Percentiles rank a stretch among this genome's conserved stretches.
phyloP scores from a whole-genome alignment of 2,888 invertebrate species.

The Limnephilus marmoratus region DNA sequence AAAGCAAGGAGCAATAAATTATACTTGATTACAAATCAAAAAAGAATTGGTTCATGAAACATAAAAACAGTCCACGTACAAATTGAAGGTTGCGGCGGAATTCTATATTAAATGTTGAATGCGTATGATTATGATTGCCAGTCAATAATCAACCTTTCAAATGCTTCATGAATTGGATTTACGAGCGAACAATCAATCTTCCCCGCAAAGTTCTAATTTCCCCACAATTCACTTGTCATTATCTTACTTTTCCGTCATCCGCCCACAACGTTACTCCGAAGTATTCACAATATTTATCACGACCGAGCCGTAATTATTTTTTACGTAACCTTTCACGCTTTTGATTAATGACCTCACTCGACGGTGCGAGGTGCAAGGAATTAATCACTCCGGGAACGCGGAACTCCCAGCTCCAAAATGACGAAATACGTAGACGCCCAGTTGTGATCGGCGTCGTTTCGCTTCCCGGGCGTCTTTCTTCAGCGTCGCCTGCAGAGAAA shows the following conservation, averaged over 20 bases:
- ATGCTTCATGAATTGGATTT: conserved; percentile 37
- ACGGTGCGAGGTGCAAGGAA: conserved; percentile 63
- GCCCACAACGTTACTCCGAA: conserved; percentile 39
- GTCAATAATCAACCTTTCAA: conserved; percentile 39
- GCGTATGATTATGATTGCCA: background rate
- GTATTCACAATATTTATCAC: conserved; percentile 50
- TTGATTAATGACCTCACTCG: conserved; percentile 61
- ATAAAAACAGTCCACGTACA: background rate
- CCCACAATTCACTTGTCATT: conserved; percentile 47
- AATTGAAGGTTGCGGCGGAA: background rate
- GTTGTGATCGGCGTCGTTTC: conserved; percentile 17
- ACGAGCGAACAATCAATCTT: conserved; percentile 42
- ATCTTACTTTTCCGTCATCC: conserved; percentile 40
- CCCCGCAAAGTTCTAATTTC: conserved; percentile 38
- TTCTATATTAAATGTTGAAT: background rate
- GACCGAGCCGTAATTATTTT: conserved; percentile 50
- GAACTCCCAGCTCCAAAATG: conserved; percentile 53
- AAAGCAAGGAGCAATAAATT: background rate
- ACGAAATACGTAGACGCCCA: conserved; percentile 41
- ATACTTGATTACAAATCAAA: background rate
- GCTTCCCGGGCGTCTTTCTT: conserved; percentile 43
- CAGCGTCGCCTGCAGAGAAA: conserved; percentile 63
- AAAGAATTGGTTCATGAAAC: background rate
- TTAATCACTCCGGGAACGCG: conserved; percentile 63
- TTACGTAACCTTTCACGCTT: conserved; percentile 51